These are phyloP conservation scores for Peromyscus californicus DNA, from an alignment of 2,113 vertebrate genomes.

Conservation along the genomic window DNA sequence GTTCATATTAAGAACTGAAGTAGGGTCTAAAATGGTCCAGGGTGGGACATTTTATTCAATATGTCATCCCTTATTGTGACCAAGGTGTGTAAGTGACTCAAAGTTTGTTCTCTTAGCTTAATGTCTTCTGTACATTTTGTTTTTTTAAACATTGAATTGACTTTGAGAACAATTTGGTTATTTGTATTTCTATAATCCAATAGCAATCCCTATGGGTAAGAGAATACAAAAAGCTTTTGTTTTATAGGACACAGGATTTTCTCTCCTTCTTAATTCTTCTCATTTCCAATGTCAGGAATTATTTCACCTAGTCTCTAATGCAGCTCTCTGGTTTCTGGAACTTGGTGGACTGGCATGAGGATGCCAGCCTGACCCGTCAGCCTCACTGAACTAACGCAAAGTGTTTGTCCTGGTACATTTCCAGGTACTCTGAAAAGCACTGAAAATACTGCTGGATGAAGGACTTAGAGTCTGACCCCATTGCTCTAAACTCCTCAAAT, in stretches of 20 bases:
- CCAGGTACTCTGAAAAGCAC: background rate
- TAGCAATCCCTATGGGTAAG: background rate
- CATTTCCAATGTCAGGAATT: constrained; percentile 19
- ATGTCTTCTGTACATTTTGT: background rate
- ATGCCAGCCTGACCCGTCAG: background rate
- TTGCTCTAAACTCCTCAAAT: background rate
- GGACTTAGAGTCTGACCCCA: background rate
- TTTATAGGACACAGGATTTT: background rate
- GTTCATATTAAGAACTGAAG: constrained; percentile 40
- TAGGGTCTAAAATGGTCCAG: background rate
- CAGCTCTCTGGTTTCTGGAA: background rate
- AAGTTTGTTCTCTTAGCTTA: constrained; percentile 15
- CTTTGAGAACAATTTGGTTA: background rate
- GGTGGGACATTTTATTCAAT: background rate
- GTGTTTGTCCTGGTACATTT: background rate
- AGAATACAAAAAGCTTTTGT: background rate
- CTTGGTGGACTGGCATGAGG: background rate
- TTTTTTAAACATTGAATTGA: constrained; percentile 32
- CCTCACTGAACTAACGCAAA: background rate
- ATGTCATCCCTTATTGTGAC: background rate
- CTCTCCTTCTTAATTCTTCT: background rate
- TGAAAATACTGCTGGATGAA: background rate
- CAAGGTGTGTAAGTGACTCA: background rate
- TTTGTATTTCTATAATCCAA: constrained; percentile 34
- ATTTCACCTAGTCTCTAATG: background rate